Evolutionary conservation across 2,797 vertebrate species (phyloP).

Genomic region (Anomalospiza imberbis): DNA sequence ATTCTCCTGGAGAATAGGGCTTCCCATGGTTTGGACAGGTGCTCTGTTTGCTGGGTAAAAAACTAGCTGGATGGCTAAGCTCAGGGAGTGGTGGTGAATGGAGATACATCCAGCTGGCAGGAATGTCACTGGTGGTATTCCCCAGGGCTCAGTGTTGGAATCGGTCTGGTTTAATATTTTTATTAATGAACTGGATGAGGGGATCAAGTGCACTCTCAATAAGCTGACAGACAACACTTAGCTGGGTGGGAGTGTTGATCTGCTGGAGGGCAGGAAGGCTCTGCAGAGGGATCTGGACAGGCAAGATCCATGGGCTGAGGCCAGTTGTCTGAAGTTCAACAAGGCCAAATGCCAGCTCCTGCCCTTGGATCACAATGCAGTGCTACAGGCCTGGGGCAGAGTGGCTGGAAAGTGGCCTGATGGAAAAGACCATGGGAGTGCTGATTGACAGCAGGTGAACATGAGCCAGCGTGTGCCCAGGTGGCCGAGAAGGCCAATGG

Average conservation of each 20-base stretch:
- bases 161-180: not conserved
- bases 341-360: not conserved
- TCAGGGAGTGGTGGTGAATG: no score
- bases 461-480: rapidly evolving
- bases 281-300: not conserved
- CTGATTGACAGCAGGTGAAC: not conserved
- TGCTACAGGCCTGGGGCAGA: not conserved
- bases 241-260: not conserved
- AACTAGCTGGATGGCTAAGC: not conserved
- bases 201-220: not conserved
- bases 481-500: not conserved
- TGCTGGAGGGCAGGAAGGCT: not conserved
- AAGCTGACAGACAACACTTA: not conserved
- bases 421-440: not conserved
- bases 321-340: not conserved
- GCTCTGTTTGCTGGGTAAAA: not conserved
- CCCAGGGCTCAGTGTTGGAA: not conserved
- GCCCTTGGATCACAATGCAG: not conserved
- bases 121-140: not conserved
- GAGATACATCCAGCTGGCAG: not conserved
- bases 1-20: not conserved
- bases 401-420: not conserved
- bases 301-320: rapidly evolving
- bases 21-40: not conserved
- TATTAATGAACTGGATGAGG: not conserved